phyloP scores from a whole-genome alignment of 2,113 vertebrate genomes.

The Tor tambroides region DNA sequence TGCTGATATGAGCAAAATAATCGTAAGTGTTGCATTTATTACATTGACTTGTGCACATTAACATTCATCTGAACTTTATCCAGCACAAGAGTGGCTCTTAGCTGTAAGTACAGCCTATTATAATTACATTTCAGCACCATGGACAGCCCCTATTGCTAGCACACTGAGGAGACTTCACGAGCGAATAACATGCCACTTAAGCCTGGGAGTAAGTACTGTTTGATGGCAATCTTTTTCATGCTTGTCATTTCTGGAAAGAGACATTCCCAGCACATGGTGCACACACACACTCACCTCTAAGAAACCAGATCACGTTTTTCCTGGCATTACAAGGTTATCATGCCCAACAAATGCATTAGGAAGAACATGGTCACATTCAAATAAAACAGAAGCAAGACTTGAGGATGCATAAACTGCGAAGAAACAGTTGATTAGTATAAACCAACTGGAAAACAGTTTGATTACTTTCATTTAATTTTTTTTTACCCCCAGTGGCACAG shows the following conservation, averaged over 20 bases:
- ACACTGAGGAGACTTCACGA: background rate
- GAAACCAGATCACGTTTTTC: background rate
- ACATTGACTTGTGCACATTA: background rate
- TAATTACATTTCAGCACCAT: conserved; percentile 29
- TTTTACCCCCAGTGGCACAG: too few relatives aligned
- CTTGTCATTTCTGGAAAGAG: conserved; percentile 9
- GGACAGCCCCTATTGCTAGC: background rate
- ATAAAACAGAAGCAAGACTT: background rate
- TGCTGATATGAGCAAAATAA: background rate
- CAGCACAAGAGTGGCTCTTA: conserved; percentile 9
- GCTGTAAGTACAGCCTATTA: background rate
- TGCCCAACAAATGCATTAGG: background rate
- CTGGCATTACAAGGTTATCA: background rate
- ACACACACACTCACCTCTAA: background rate
- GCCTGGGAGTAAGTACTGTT: background rate
- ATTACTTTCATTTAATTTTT: too few relatives aligned
- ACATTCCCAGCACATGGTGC: background rate
- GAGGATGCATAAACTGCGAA: background rate
- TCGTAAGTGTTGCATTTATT: background rate
- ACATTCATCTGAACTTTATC: conserved; percentile 9
- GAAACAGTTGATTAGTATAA: too few relatives aligned
- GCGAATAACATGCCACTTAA: conserved; percentile 9
- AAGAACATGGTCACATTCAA: background rate
- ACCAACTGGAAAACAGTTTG: too few relatives aligned
- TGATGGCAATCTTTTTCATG: background rate